Evolutionary conservation across 1,140 invertebrate genomes (phyloP).

Genomic region (Lepidostoma basale): DNA sequence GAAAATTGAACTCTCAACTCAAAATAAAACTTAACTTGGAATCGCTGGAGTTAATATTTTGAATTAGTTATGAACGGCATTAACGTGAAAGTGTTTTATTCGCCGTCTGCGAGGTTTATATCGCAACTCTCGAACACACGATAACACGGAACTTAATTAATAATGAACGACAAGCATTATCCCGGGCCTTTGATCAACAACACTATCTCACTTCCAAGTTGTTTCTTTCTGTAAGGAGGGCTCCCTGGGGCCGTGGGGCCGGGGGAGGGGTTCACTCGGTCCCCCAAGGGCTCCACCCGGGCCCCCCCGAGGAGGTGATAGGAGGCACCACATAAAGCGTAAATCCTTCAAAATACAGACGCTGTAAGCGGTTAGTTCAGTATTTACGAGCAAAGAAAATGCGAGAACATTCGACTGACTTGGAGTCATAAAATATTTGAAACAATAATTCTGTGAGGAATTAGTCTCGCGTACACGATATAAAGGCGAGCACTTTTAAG

Average conservation of each 20-base stretch:
- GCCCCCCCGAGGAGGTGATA: too few species aligned
- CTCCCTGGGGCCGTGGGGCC: background rate
- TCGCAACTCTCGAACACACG: background rate
- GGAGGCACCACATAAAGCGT: background rate
- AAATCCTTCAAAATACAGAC: conserved; percentile 2
- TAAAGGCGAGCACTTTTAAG: background rate
- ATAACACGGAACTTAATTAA: background rate
- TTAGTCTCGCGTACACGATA: background rate
- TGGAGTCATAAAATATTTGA: conserved; percentile 4
- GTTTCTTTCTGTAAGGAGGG: background rate
- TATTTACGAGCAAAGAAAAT: conserved; percentile 10
- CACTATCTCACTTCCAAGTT: background rate
- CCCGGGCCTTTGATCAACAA: conserved; percentile 10
- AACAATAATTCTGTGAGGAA: conserved; percentile 1
- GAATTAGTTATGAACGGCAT: too few species aligned
- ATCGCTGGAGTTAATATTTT: too few species aligned
- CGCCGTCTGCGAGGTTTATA: too few species aligned
- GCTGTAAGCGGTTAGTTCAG: conserved; percentile 1
- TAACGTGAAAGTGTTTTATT: too few species aligned
- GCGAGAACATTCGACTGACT: conserved; percentile 1
- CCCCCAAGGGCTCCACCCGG: too few species aligned
- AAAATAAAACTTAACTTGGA: too few species aligned
- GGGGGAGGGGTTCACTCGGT: too few species aligned
- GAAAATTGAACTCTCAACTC: too few species aligned
- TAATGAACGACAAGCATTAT: background rate